Conservation (phyloP, 2,888 invertebrate species). For the Melanargia galathea region DNA sequence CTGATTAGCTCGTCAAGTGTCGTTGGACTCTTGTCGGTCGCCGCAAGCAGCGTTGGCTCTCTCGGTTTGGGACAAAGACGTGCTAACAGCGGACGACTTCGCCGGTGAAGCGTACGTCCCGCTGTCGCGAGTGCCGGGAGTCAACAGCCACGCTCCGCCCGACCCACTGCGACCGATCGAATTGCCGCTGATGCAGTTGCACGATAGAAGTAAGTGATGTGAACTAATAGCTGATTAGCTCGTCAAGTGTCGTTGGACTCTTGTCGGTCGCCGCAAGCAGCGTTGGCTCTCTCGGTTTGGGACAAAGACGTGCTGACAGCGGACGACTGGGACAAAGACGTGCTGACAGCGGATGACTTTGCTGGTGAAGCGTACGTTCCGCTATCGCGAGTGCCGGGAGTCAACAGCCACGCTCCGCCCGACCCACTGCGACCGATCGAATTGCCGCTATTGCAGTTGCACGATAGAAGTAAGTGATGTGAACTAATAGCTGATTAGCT, state of each 20-base stretch:
- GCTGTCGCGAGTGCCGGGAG: conserved; percentile 90
- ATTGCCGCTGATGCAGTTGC: conserved; percentile 93
- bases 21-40: conserved; percentile 90
- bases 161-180: conserved; percentile 94
- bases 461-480: conserved; percentile 88
- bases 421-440: conserved; percentile 94
- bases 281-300: conserved; percentile 97
- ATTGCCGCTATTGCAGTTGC: conserved; percentile 93
- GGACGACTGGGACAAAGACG: too few species aligned
- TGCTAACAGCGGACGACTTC: conserved; percentile 97
- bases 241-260: conserved; percentile 92
- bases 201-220: conserved; percentile 88
- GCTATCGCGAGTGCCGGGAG: conserved; percentile 90
- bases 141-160: conserved; percentile 89
- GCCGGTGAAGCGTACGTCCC: conserved; percentile 97
- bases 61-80: conserved; percentile 99
- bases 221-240: not conserved
- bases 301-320: conserved; percentile 98
- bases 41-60: conserved; percentile 93
- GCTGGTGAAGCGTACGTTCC: conserved; percentile 97
- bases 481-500: not conserved
- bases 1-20: conserved; percentile 80
- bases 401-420: conserved; percentile 89
- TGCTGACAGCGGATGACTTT: too few species aligned
- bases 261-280: conserved; percentile 89